Conservation (phyloP, 2,113 vertebrate species). For the Seriola rivoliana region DNA sequence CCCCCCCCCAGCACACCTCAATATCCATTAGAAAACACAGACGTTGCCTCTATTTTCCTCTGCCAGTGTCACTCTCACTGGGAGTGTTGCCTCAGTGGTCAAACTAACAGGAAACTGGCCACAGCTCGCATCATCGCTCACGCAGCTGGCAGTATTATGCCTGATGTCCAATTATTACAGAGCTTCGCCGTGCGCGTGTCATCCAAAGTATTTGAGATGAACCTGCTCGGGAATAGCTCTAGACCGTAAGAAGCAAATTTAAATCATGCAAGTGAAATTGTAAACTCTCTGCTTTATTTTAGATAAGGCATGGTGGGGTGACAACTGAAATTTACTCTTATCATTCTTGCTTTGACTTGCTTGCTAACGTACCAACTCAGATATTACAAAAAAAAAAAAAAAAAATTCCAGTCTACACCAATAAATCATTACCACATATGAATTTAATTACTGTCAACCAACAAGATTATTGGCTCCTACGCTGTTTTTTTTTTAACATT, state of each 20-base stretch:
- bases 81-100: slow-evolving; percentile 18
- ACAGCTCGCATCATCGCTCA: slow-evolving; percentile 22
- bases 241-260: not conserved
- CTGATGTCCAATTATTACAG: slow-evolving; percentile 47
- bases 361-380: not conserved
- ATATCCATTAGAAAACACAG: slow-evolving; percentile 36
- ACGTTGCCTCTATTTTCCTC: not conserved
- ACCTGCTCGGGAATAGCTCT: slow-evolving; percentile 16
- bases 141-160: slow-evolving; percentile 26
- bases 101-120: slow-evolving; percentile 28
- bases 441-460: slow-evolving; percentile 1
- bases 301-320: not conserved
- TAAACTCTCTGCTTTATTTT: slow-evolving; percentile 35
- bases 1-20: not conserved
- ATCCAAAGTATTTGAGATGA: slow-evolving; percentile 39
- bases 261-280: slow-evolving; percentile 51
- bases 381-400: not conserved
- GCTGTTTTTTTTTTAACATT: not conserved
- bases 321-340: no score
- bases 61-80: not conserved
- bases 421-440: not conserved
- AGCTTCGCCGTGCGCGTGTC: slow-evolving; percentile 7
- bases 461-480: not conserved
- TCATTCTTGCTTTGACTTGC: not conserved
- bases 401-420: not conserved